phyloP scores from a whole-genome alignment of 1,140 invertebrate species.

The Drosophila pallidifrons region DNA sequence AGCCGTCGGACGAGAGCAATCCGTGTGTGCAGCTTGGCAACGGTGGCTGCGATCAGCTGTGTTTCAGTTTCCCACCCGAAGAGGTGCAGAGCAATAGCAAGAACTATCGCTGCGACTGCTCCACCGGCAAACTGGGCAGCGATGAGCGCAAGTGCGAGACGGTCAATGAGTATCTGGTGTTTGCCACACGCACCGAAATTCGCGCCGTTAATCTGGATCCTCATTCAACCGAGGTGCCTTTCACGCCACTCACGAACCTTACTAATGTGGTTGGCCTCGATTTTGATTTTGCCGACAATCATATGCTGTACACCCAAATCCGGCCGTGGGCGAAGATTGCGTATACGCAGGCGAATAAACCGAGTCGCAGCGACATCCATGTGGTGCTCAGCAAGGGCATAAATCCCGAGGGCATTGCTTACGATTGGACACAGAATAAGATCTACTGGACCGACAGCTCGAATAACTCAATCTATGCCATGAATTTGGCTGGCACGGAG shows the following conservation, averaged over 20 bases:
- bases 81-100: conserved; percentile 55
- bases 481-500: conserved; percentile 95
- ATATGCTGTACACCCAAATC: conserved; percentile 96
- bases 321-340: conserved; percentile 95
- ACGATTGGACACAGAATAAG: conserved; percentile 98
- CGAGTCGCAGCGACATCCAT: conserved; percentile 88
- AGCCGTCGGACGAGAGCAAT: conserved; percentile 92
- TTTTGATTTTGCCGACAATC: conserved; percentile 96
- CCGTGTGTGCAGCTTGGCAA: conserved; percentile 91
- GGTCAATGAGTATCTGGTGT: conserved; percentile 95
- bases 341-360: conserved; percentile 90
- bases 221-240: conserved; percentile 92
- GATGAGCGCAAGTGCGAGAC: conserved; percentile 91
- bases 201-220: conserved; percentile 94
- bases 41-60: conserved; percentile 96
- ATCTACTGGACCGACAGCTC: conserved; percentile 98
- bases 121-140: conserved; percentile 90
- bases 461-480: conserved; percentile 97
- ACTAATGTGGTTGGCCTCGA: conserved; percentile 98
- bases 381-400: conserved; percentile 92
- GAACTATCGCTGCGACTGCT: conserved; percentile 95
- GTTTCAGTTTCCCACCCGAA: conserved; percentile 94
- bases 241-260: conserved; percentile 94
- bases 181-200: conserved; percentile 96
- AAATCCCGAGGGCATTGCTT: conserved; percentile 97